These are phyloP conservation scores for Labrus mixtus DNA, from an alignment of 2,113 vertebrate species.

Conservation along the genomic window DNA sequence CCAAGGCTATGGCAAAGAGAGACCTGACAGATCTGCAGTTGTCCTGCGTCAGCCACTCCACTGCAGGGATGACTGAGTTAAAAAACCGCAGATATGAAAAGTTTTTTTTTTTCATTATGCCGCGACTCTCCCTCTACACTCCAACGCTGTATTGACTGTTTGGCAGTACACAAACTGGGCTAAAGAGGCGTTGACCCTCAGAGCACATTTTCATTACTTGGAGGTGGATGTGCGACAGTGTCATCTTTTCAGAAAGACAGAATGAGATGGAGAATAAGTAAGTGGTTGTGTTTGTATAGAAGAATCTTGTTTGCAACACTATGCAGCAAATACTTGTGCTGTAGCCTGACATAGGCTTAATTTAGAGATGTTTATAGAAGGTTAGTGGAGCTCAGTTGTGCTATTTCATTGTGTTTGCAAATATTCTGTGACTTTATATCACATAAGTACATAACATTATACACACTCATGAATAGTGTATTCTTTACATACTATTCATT, in stretches of 20 bases:
- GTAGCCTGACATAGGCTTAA: slow-evolving; percentile 16
- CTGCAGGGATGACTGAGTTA: slow-evolving; percentile 29
- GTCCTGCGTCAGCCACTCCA: slow-evolving; percentile 12
- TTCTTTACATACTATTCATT: background rate
- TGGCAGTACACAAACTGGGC: slow-evolving; percentile 41
- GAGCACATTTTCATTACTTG: slow-evolving; percentile 63
- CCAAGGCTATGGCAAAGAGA: slow-evolving; percentile 19
- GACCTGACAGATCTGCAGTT: slow-evolving; percentile 47
- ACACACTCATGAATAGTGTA: background rate
- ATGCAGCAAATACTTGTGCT: slow-evolving; percentile 2
- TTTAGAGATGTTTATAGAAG: slow-evolving; percentile 10
- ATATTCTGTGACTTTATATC: background rate
- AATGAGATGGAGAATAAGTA: background rate
- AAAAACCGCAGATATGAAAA: slow-evolving; percentile 47
- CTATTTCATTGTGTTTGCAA: background rate
- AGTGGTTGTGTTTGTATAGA: background rate
- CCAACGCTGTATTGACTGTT: slow-evolving; percentile 45
- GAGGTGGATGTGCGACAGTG: slow-evolving; percentile 41
- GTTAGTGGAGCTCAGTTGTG: background rate
- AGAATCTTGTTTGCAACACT: slow-evolving; percentile 26
- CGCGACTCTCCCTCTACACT: background rate
- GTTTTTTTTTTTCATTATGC: background rate
- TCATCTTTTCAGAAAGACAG: slow-evolving; percentile 37
- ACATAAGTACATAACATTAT: background rate
- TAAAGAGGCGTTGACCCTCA: slow-evolving; percentile 60